Conservation (phyloP, 2,797 vertebrate genomes). For the Sarcoramphus papa region DNA sequence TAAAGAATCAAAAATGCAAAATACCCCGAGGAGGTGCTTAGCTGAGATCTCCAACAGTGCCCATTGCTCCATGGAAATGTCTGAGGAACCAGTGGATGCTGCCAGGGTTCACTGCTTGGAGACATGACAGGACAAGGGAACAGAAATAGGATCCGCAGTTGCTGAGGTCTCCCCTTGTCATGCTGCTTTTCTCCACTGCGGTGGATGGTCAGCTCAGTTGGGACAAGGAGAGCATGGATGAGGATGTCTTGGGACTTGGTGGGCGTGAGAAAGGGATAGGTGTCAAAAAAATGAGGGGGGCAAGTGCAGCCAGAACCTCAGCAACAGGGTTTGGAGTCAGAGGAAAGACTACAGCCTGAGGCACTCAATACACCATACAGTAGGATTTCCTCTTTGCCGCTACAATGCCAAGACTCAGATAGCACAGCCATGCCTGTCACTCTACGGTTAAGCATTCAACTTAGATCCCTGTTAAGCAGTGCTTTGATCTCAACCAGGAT, state of each 20-base stretch:
- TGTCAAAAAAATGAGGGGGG: neutral
- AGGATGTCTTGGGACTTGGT: neutral
- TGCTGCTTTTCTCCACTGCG: neutral
- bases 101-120: neutral
- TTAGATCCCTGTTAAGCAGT: neutral
- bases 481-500: neutral
- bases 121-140: neutral
- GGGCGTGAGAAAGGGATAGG: neutral
- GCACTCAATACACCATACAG: accelerated
- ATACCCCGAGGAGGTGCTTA: neutral
- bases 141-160: neutral
- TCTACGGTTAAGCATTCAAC: neutral
- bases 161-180: neutral
- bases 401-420: neutral
- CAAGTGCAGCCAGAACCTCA: neutral
- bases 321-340: neutral
- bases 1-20: neutral
- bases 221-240: neutral
- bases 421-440: neutral
- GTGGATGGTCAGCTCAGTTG: accelerated
- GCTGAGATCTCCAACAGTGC: neutral
- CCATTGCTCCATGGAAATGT: neutral
- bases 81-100: neutral
- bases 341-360: neutral
- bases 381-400: neutral